Conservation (phyloP, 2,113 vertebrate species). For the Cyanistes caeruleus region DNA sequence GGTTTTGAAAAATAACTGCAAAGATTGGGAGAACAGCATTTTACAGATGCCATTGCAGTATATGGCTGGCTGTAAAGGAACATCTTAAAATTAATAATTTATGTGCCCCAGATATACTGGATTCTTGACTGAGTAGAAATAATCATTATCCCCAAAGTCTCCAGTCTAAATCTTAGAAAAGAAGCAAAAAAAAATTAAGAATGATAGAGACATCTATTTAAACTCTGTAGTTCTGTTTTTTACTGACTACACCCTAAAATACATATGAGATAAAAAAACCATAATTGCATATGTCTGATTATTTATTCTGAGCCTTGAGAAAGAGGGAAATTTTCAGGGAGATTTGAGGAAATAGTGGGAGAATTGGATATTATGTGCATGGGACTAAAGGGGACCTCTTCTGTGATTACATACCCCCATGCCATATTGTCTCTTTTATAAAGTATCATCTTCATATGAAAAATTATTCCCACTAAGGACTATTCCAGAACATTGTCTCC, state of each 20-base stretch:
- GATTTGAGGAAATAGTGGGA: neutral
- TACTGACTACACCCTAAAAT: neutral
- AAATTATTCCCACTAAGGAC: neutral
- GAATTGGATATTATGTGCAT: neutral
- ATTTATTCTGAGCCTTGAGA: neutral
- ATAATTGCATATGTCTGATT: neutral
- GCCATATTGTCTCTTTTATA: neutral
- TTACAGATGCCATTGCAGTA: neutral
- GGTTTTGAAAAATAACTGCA: neutral
- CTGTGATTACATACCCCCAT: neutral
- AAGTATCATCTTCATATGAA: neutral
- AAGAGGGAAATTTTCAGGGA: neutral
- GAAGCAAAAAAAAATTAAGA: neutral
- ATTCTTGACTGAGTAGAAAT: slow-evolving; percentile 12
- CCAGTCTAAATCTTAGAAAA: neutral
- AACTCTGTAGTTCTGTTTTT: neutral
- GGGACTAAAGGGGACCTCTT: neutral
- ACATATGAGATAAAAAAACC: neutral
- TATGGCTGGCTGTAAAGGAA: slow-evolving; percentile 6
- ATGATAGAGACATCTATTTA: neutral
- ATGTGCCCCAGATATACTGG: slow-evolving; percentile 38
- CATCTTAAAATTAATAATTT: slow-evolving; percentile 42
- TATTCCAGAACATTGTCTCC: neutral
- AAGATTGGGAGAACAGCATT: neutral
- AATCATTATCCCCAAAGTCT: neutral